Evolutionary conservation across 2,797 vertebrate species (phyloP).

Genomic region (Limnodromus scolopaceus): DNA sequence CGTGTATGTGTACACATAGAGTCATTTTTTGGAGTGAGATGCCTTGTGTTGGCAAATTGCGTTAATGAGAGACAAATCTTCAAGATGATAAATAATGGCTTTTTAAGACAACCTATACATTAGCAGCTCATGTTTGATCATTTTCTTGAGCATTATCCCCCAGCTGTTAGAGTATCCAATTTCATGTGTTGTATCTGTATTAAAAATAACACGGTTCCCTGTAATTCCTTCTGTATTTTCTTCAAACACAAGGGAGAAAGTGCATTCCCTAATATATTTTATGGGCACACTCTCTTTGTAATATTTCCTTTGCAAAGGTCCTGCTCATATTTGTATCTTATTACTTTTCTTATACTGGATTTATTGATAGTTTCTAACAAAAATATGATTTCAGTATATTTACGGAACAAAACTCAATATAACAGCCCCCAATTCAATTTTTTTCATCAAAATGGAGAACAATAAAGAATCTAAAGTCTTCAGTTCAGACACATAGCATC

Average conservation of each 20-base stretch:
- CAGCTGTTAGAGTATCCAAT: constrained; percentile 11
- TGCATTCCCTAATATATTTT: constrained; percentile 78
- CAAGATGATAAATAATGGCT: background rate
- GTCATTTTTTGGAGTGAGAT: background rate
- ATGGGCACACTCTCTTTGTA: constrained; percentile 73
- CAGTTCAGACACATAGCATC: constrained; percentile 90
- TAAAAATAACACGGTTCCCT: constrained; percentile 60
- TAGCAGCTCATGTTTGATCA: background rate
- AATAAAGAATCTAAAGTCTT: constrained; percentile 94
- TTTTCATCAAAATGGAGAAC: constrained; percentile 95
- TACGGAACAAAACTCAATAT: constrained; percentile 97
- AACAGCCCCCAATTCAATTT: constrained; percentile 93
- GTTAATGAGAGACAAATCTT: constrained; percentile 5
- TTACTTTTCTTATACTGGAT: constrained; percentile 94
- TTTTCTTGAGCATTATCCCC: constrained; percentile 1
- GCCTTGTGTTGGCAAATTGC: background rate
- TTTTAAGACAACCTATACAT: background rate
- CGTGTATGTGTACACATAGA: background rate
- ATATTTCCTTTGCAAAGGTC: constrained; percentile 87
- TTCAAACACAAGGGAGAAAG: constrained; percentile 64
- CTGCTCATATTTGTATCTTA: constrained; percentile 91
- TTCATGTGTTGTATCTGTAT: constrained; percentile 50
- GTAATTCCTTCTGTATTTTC: constrained; percentile 69
- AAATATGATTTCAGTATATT: constrained; percentile 98
- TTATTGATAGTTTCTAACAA: constrained; percentile 99